phyloP scores from a whole-genome alignment of 2,113 vertebrate species.

The Phalacrocorax brasilianus region DNA sequence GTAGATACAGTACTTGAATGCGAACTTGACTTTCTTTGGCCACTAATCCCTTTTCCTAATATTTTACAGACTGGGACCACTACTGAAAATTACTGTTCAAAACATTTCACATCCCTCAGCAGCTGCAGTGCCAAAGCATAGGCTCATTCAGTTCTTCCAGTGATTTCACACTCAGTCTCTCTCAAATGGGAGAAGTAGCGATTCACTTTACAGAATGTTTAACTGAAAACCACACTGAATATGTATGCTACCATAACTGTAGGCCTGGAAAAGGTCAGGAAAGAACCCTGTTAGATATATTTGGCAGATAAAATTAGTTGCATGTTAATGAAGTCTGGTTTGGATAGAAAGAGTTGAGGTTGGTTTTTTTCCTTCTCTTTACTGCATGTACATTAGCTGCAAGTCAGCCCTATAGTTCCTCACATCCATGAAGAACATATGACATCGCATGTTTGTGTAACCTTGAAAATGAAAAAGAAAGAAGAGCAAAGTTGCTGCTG shows the following conservation, averaged over 20 bases:
- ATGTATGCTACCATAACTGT: neutral
- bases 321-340: neutral
- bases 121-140: neutral
- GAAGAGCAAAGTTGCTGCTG: slow-evolving; percentile 37
- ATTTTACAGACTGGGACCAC: neutral
- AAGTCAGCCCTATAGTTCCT: neutral
- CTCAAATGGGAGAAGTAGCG: slow-evolving; percentile 1
- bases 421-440: neutral
- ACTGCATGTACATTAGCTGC: neutral
- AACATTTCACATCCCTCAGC: neutral
- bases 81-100: neutral
- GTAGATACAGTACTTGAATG: neutral
- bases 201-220: slow-evolving; percentile 15
- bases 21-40: neutral
- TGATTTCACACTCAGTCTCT: neutral
- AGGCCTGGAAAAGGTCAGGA: slow-evolving; percentile 53
- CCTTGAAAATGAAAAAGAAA: slow-evolving; percentile 51
- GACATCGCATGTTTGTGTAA: slow-evolving; percentile 25
- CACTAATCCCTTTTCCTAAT: neutral
- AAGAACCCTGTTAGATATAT: neutral
- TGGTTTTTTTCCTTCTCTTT: neutral
- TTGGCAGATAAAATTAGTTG: slow-evolving; percentile 29
- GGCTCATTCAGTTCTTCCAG: slow-evolving; percentile 44
- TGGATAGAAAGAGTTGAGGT: neutral
- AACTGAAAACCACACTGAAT: slow-evolving; percentile 25